Evolutionary conservation across 2,797 vertebrate species (phyloP).

Genomic region (Acrocephalus scirpaceus): DNA sequence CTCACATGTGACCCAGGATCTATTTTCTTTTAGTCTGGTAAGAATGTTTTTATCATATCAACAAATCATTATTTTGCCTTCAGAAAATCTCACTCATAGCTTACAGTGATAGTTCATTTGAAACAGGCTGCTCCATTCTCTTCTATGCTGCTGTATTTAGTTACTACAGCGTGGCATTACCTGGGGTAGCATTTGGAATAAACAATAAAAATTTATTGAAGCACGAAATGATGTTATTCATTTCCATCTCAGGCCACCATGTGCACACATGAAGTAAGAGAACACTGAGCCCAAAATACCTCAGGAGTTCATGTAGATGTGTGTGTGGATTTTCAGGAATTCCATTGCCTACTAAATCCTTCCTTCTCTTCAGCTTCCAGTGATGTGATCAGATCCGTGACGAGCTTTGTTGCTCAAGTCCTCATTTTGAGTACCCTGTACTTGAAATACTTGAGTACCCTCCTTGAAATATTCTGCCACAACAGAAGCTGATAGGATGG

Average conservation of each 20-base stretch:
- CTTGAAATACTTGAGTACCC: too few species aligned
- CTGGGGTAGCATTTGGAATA: neutral
- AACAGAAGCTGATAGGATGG: neutral
- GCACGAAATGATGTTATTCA: neutral
- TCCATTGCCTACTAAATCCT: neutral
- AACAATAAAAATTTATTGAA: neutral
- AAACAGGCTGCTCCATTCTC: neutral
- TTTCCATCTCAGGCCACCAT: neutral
- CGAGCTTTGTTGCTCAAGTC: neutral
- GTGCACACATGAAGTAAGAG: neutral
- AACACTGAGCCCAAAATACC: neutral
- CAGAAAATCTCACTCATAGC: neutral
- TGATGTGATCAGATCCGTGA: neutral
- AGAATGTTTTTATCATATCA: neutral
- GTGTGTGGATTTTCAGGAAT: neutral
- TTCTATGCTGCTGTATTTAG: neutral
- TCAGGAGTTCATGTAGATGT: neutral
- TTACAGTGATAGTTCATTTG: neutral
- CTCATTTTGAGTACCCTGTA: neutral
- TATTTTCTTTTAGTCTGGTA: neutral
- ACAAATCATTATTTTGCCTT: neutral
- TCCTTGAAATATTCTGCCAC: neutral
- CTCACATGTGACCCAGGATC: neutral
- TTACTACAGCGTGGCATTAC: neutral
- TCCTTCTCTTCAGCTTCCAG: neutral